phyloP scores from a whole-genome alignment of 2,113 vertebrate genomes.

The Nanger granti region DNA sequence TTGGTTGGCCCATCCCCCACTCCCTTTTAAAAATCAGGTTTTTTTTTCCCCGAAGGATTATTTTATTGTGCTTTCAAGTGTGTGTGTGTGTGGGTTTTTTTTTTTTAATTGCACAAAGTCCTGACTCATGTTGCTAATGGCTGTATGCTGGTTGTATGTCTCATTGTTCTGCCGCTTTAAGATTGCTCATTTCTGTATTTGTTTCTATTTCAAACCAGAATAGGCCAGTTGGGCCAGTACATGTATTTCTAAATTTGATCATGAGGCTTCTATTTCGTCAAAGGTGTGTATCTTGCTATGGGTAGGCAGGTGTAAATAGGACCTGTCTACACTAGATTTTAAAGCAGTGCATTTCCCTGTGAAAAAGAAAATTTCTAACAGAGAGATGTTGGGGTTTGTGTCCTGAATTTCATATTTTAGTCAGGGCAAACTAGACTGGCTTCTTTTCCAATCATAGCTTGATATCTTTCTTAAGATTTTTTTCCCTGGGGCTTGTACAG shows the following conservation, averaged over 20 bases:
- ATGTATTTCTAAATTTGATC: not conserved
- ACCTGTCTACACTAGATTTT: not conserved
- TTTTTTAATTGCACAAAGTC: constrained; percentile 57
- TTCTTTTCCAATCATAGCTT: not conserved
- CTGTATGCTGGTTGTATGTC: constrained; percentile 32
- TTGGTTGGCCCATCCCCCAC: not conserved
- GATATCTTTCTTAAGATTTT: not conserved
- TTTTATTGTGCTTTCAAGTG: constrained; percentile 58
- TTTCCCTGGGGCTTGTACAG: not conserved
- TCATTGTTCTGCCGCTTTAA: not conserved
- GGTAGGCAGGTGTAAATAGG: not conserved
- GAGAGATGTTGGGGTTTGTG: not conserved
- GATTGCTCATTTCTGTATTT: not conserved
- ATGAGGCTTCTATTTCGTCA: not conserved
- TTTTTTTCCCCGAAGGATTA: not conserved
- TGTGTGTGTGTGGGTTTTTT: not conserved
- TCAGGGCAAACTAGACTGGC: not conserved
- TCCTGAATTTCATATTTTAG: not conserved
- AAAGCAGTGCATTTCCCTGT: not conserved
- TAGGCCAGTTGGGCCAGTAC: not conserved
- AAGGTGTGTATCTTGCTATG: not conserved
- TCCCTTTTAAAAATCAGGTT: constrained; percentile 22
- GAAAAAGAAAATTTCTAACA: not conserved
- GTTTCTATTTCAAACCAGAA: constrained; percentile 40
- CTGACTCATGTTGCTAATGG: constrained; percentile 66